phyloP scores from a whole-genome alignment of 1,140 invertebrate species.

The Monochamus saltuarius region DNA sequence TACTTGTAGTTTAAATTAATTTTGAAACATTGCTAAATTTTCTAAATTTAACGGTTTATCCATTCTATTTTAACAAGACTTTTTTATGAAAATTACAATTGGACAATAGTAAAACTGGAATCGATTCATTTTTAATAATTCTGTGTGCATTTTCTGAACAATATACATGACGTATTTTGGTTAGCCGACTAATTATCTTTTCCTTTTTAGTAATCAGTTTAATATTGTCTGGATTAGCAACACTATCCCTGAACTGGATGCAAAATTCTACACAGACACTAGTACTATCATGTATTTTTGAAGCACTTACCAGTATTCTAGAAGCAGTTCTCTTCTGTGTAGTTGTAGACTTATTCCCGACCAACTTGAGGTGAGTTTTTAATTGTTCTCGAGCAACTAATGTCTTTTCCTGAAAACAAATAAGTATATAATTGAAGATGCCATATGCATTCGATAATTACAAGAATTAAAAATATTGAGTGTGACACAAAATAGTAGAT shows the following conservation, averaged over 20 bases:
- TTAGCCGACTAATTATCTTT: neutral
- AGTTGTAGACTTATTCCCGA: conserved; percentile 59
- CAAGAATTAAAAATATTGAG: too few relatives aligned
- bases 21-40: neutral
- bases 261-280: conserved; percentile 56
- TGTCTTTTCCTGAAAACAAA: neutral
- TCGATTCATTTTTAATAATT: too few relatives aligned
- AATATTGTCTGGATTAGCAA: conserved; percentile 57
- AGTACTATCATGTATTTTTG: conserved; percentile 58
- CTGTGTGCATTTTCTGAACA: too few relatives aligned
- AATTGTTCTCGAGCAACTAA: neutral
- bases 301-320: conserved; percentile 59
- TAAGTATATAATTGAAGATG: too few relatives aligned
- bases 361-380: conserved; percentile 45
- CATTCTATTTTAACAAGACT: too few relatives aligned
- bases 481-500: too few relatives aligned
- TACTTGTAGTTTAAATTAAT: neutral
- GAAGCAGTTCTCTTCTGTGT: conserved; percentile 61
- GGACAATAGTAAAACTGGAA: too few relatives aligned
- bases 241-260: conserved; percentile 59
- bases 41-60: too few relatives aligned
- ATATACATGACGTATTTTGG: too few relatives aligned
- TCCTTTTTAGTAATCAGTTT: conserved; percentile 54
- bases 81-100: too few relatives aligned
- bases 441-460: too few relatives aligned